Percentiles rank a stretch among this genome's conserved stretches.
phyloP scores from a whole-genome alignment of 30 jellyfish, hydroid and myxozoan species.

The Aurelia aurita region DNA sequence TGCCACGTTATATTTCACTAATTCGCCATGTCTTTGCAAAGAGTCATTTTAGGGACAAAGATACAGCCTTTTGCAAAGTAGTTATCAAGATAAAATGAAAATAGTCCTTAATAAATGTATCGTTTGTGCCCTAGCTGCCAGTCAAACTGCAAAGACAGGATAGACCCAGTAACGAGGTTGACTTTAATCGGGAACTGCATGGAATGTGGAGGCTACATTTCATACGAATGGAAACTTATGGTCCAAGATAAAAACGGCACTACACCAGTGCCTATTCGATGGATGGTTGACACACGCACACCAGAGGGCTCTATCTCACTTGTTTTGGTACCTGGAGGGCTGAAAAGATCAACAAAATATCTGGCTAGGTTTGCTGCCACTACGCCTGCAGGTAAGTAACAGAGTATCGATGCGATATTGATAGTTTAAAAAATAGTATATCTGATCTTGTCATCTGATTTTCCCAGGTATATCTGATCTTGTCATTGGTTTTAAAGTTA shows the following conservation, averaged over 20 bases:
- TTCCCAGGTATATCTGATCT: no score
- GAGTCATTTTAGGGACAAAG: no score
- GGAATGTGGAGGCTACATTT: conserved; percentile 18
- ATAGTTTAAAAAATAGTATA: no score
- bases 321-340: conserved; percentile 36
- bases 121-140: conserved; percentile 11
- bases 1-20: no score
- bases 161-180: conserved; percentile 59
- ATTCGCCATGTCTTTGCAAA: no score
- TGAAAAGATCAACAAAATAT: conserved; percentile 10
- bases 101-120: no score
- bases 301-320: conserved; percentile 33
- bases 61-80: no score
- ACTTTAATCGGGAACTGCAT: conserved; percentile 41
- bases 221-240: conserved; percentile 37
- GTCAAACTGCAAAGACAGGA: conserved; percentile 39
- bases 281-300: conserved; percentile 44
- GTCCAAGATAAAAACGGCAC: neutral
- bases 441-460: no score
- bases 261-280: conserved; percentile 5
- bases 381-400: conserved; percentile 37
- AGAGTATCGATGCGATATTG: no score
- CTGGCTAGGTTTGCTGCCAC: conserved; percentile 36
- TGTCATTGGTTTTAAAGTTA: no score
- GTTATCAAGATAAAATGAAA: no score